Evolutionary conservation across 2,113 vertebrate genomes (phyloP).

Genomic region (Ariopsis seemanni): DNA sequence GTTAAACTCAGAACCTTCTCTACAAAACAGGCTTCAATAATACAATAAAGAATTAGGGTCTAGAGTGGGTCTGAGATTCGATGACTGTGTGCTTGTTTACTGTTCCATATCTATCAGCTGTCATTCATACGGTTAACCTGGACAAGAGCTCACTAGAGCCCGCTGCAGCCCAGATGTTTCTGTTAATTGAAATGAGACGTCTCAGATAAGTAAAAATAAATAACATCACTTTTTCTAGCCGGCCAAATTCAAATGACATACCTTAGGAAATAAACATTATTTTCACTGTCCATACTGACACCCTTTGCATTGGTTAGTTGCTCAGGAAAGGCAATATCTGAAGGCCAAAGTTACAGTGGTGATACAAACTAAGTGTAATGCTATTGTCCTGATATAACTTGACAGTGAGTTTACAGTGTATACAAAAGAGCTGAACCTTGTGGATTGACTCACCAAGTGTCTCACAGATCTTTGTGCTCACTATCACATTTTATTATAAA

Average conservation of each 20-base stretch:
- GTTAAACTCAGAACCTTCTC: background rate
- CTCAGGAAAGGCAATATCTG: background rate
- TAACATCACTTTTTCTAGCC: background rate
- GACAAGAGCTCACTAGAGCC: background rate
- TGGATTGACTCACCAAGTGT: background rate
- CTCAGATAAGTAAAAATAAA: background rate
- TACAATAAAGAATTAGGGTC: too few relatives aligned
- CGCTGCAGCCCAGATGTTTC: background rate
- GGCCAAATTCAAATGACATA: background rate
- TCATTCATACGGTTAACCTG: background rate
- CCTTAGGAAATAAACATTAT: background rate
- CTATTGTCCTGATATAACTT: background rate
- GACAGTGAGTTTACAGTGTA: background rate
- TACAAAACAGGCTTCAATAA: background rate
- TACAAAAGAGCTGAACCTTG: background rate
- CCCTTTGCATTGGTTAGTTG: background rate
- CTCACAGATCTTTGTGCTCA: background rate
- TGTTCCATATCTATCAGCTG: background rate
- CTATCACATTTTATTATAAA: background rate
- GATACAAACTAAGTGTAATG: background rate
- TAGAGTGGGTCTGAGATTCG: too few relatives aligned
- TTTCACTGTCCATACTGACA: background rate
- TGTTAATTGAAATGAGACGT: background rate
- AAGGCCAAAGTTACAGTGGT: background rate
- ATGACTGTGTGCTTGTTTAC: background rate